These are phyloP conservation scores for Cuculus canorus DNA, from an alignment of 2,797 vertebrate genomes.

Conservation along the genomic window DNA sequence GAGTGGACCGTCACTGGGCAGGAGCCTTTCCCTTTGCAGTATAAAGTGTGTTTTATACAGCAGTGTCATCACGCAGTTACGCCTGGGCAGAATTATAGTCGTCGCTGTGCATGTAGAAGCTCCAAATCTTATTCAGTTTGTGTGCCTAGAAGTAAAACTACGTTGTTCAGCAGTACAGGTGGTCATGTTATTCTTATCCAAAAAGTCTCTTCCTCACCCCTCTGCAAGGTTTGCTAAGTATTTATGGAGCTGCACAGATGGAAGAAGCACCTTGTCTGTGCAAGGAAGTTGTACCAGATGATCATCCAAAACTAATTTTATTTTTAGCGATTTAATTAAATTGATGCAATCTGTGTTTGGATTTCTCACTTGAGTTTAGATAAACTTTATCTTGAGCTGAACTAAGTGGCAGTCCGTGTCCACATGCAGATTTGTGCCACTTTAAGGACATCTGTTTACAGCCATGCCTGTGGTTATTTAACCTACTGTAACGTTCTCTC, in stretches of 20 bases:
- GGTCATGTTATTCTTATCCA: not conserved
- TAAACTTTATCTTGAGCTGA: not conserved
- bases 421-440: not conserved
- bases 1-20: not conserved
- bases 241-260: not conserved
- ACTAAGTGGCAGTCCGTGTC: not conserved
- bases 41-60: accelerated
- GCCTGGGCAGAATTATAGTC: not conserved
- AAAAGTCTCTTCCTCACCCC: not conserved
- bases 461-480: not conserved
- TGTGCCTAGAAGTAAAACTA: not conserved
- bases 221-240: not conserved
- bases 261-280: not conserved
- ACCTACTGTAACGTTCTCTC: not conserved
- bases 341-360: not conserved
- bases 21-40: not conserved
- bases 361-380: not conserved
- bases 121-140: not conserved
- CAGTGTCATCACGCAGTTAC: not conserved
- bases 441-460: not conserved
- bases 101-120: not conserved
- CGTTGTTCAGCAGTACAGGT: not conserved
- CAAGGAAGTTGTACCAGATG: not conserved
- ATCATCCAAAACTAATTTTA: not conserved
- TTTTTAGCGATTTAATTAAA: conserved; percentile 27